Base-by-base conservation (phyloP, 2,113 vertebrate species). In the Corydoras sp. region DNA sequence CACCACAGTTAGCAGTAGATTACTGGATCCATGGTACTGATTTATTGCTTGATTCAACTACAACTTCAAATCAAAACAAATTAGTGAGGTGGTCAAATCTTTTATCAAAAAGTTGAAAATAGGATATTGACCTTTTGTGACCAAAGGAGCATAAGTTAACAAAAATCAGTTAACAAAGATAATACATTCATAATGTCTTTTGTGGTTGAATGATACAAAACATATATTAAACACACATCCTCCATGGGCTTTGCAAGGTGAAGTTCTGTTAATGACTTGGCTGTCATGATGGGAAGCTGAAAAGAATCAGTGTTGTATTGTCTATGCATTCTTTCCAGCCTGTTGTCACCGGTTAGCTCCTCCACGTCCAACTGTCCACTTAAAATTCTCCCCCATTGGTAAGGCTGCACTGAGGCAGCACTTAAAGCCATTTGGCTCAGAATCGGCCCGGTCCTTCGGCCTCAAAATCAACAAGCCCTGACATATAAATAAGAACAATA, bases 401-500 rank as follows among this genome's bases (percentile, higher is more conserved):
- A 78, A 66, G 56, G 60, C 61, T 56, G 49, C 50, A n/a, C 67
- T 6, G 60, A 78, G 58, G 50, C 51, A 69, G 70, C 69, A 65
- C 75, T 81, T 73, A 82, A 82, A 82, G 59, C 62, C 43, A 35
- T 73, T 79, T 76, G 76, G 78, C 79, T 80, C 71, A 48, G 69
- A 69, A 69, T 79, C 61, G 65, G 68, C 65, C 30, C 58, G 8
- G 69, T 71, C 69, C 63, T 63, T 76, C 63, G 30, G 68, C 70
- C 69, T 73, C 58, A 71, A 77, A 72, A 62, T 78, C 69, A 68
- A 76, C 72, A n/a, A 61, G 61, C 54, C 70, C 58, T 54, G 69
- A 73, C 74, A 12, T 81, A 84, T 84, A 84, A 84, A 81, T 84
- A 83, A 81, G 78, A 81, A 79, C 80, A 81, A 82, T 84, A 84